These are phyloP conservation scores for Netelia virgata DNA, from an alignment of 2,888 invertebrate species.

Conservation along the genomic window DNA sequence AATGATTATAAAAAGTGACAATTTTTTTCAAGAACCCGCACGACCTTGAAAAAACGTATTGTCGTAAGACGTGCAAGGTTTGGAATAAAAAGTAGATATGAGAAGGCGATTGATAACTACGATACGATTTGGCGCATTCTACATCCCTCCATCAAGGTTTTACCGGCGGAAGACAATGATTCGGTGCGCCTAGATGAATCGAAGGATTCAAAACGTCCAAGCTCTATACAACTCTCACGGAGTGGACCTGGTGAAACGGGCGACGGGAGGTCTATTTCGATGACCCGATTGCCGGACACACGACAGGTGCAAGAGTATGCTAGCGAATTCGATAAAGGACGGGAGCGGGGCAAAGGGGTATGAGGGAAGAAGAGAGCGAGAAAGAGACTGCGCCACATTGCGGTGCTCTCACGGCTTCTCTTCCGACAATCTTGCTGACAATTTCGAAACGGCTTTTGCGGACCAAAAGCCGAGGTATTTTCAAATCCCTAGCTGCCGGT, in stretches of 20 bases:
- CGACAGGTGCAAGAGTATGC: conserved; percentile 77
- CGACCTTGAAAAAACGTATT: too few relatives aligned
- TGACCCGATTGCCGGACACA: conserved; percentile 70
- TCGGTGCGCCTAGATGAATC: conserved; percentile 6
- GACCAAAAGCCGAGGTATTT: conserved; percentile 77
- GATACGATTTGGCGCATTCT: too few relatives aligned
- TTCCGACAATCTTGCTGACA: conserved; percentile 66
- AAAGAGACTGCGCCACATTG: conserved; percentile 23
- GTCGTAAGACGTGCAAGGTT: background rate
- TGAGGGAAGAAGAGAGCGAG: background rate
- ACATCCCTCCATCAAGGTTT: background rate
- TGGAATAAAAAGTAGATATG: background rate
- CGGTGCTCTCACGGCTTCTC: conserved; percentile 35
- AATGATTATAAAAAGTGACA: too few relatives aligned
- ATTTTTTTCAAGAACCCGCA: too few relatives aligned
- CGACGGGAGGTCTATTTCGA: conserved; percentile 75
- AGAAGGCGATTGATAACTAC: background rate
- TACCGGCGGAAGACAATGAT: background rate
- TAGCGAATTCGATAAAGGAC: conserved; percentile 63
- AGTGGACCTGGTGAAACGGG: conserved; percentile 4
- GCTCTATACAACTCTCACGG: conserved; percentile 10
- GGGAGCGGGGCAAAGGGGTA: conserved; percentile 18
- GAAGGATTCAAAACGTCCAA: background rate
- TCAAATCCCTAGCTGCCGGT: conserved; percentile 74
- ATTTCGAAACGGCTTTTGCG: conserved; percentile 76